phyloP scores from a whole-genome alignment of 37 sponge, comb jelly and placozoan genomes.

The Beroe forskalii region DNA sequence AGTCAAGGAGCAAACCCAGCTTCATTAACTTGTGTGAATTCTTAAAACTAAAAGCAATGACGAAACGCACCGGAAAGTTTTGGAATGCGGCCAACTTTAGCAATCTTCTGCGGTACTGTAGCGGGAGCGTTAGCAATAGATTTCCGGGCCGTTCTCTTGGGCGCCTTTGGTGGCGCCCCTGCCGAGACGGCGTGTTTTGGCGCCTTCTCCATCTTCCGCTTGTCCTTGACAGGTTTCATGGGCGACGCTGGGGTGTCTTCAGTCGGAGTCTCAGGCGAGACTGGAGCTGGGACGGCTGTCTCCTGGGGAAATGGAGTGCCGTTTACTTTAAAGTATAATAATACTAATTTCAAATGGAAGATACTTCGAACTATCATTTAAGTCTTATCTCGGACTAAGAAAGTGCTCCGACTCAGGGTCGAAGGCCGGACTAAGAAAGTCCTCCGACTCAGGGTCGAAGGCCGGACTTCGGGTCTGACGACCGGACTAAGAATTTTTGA shows the following conservation, averaged over 20 bases:
- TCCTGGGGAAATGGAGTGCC: background rate
- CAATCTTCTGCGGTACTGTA: constrained; percentile 6
- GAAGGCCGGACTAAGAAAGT: no score
- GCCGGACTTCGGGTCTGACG: no score
- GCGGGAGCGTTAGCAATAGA: constrained; percentile 43
- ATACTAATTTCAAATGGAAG: no score
- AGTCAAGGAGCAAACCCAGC: no score
- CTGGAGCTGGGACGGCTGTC: background rate
- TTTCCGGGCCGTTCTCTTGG: constrained; percentile 35
- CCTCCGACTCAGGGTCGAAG: no score
- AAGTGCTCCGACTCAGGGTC: no score
- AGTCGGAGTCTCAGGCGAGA: background rate
- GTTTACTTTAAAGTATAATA: no score
- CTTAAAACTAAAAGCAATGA: no score
- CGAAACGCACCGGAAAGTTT: constrained; percentile 47
- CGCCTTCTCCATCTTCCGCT: constrained; percentile 32
- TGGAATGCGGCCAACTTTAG: constrained; percentile 14
- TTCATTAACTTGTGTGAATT: no score
- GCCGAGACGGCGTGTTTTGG: constrained; percentile 1
- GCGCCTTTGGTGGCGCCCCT: background rate
- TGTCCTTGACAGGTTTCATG: constrained; percentile 7
- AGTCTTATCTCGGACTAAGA: no score
- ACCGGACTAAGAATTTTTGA: no score
- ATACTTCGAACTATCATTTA: no score
- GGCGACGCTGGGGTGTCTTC: background rate